Evolutionary conservation across 2,113 vertebrate genomes (phyloP), one percentile per base, ranked within the genome.

Genomic region (Scatophagus argus): DNA sequence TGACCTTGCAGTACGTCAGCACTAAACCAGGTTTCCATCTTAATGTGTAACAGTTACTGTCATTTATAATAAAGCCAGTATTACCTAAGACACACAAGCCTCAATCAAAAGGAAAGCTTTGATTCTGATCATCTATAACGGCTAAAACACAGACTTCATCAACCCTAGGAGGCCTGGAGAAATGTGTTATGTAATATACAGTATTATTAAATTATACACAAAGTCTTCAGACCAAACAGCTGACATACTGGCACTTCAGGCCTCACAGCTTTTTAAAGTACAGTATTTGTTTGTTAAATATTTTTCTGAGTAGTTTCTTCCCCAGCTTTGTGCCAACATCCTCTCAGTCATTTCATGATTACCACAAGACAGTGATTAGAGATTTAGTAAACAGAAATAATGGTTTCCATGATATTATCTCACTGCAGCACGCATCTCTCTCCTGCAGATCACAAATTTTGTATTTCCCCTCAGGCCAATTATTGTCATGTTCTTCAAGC

Each of bases 341-440:
- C 55, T 60, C 25, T 19, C 11, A 21, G 36, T 44, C 1, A 8
- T 72, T 44, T 67, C 41, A 55, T 77, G 49, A 47, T 36, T 70
- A 74, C 58, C 84, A 84, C 66, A 36, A 70, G 81, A 84, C 32
- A 67, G 67, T 60, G 52, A 88, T 85, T 90, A 78, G 3, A 52
- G 70, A 58, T 36, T 32, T 31, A 49, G 64, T 68, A 87, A 67
- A 85, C 75, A 66, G 43, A 74, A 55, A 70, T 75, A 62, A 77
- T 19, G n/a, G 66, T 46, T 75, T 78, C 60, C 27, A 51, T 38
- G 9, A 54, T 39, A 71, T 58, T 38, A 2, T 17, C 11, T 10
- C 11, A 5, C 44, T 67, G 23, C 16, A 75, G 39, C 70, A 74
- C 19, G 41, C 39, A 39, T 43, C 43, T 69, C 31, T 76, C 44